phyloP scores from a whole-genome alignment of 1,140 invertebrate genomes.

The Eriosoma lanigerum region DNA sequence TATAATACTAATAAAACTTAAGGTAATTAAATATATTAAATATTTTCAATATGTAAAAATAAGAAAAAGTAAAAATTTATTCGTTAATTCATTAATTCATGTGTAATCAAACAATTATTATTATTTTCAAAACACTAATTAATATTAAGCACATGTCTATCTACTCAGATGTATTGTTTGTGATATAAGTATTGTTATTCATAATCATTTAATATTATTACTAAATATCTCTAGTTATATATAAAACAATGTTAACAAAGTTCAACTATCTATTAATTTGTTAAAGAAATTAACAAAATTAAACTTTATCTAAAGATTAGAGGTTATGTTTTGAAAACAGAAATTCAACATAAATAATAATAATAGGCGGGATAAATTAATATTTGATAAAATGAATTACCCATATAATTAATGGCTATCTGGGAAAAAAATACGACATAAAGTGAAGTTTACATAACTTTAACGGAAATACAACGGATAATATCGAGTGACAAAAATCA shows the following conservation, averaged over 20 bases:
- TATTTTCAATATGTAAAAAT: too few relatives aligned
- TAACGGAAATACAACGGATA: accelerated
- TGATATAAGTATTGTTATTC: neutral
- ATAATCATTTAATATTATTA: too few relatives aligned
- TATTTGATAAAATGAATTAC: conserved; percentile 30
- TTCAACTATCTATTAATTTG: neutral
- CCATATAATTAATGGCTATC: neutral
- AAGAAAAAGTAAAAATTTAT: too few relatives aligned
- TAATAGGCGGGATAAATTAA: conserved; percentile 47
- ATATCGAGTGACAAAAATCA: neutral
- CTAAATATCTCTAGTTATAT: too few relatives aligned
- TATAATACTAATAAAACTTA: too few relatives aligned
- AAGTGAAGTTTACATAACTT: neutral
- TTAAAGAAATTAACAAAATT: conserved; percentile 13
- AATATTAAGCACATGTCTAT: conserved; percentile 40
- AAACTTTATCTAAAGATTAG: conserved; percentile 30
- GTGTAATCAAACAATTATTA: too few relatives aligned
- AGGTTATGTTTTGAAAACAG: conserved; percentile 51
- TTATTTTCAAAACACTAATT: too few relatives aligned
- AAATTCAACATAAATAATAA: conserved; percentile 26
- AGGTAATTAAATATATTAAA: too few relatives aligned
- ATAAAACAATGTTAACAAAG: neutral
- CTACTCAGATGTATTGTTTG: neutral
- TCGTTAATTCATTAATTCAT: too few relatives aligned
- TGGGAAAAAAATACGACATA: neutral